phyloP scores from a whole-genome alignment of 2,113 vertebrate species.

The Cricetomys ansorgei region DNA sequence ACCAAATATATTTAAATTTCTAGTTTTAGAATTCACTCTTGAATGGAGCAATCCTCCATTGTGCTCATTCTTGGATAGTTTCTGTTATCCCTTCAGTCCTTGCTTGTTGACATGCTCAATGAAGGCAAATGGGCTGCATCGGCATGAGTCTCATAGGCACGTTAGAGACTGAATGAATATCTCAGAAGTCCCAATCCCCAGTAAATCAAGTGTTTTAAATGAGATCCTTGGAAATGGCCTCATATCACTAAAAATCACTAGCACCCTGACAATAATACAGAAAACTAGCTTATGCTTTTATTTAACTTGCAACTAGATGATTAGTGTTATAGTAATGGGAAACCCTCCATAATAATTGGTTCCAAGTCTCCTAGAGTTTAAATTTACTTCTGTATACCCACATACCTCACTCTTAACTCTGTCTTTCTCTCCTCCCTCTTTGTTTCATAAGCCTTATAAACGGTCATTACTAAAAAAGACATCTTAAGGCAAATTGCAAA shows the following conservation, averaged over 20 bases:
- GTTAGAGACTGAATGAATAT: background rate
- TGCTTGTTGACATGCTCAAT: background rate
- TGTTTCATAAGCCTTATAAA: slow-evolving; percentile 65
- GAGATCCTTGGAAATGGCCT: background rate
- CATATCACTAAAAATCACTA: background rate
- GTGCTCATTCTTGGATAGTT: background rate
- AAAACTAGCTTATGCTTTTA: background rate
- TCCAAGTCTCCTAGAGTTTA: background rate
- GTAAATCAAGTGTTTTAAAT: background rate
- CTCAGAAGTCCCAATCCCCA: background rate
- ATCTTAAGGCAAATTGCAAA: slow-evolving; percentile 51
- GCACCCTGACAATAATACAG: background rate
- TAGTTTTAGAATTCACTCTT: background rate
- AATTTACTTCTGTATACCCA: background rate
- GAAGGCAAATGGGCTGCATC: background rate
- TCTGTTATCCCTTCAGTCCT: background rate
- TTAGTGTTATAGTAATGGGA: background rate
- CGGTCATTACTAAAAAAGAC: slow-evolving; percentile 66
- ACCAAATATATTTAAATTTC: background rate
- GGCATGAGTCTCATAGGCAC: accelerated
- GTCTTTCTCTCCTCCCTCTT: background rate
- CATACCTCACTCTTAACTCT: background rate
- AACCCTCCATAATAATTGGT: background rate
- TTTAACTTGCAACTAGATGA: background rate
- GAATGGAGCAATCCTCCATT: background rate